Evolutionary conservation across 2,888 invertebrate genomes (phyloP), one percentile per base, ranked within the genome.

Genomic region (Microdon myrmicae): DNA sequence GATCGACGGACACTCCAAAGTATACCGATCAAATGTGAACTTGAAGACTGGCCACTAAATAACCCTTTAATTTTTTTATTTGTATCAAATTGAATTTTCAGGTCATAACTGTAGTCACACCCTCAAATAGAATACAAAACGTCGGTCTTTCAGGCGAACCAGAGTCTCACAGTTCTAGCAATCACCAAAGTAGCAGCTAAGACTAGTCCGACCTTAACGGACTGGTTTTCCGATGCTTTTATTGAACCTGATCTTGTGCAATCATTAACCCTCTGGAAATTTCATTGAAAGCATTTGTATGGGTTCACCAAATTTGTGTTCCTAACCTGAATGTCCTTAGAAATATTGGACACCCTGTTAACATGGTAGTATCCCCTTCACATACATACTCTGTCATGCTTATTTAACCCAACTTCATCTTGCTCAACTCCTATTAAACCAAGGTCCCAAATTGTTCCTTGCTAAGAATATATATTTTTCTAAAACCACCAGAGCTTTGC

Each of bases 1-100:
- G 5, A 82, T 84, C 68, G 78, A 84, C 58, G 87, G 86, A 55
- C 86, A 86, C 74, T 87, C 87, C n/a, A 86, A 84, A 83, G 87
- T 87, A 81, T 75, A 73, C 70, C 71, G 70, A 54, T 69, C 72
- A 69, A 68, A 69, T 61, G 53, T 66, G 6, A 54, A 67, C 56
- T 64, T 55, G 12, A 37, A 55, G 31, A 54, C 17, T 49, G 39
- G 7, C 23, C 14, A 10, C 29, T 20, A 20, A 31, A 4, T 12
- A 35, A 55, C 38, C 9, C 29, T 19, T 38, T 67, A 68, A 67
- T 51, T 45, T 51, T 31, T 25, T 23, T 12, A 39, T 45, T 31
- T 45, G 19, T 17, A 26, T 55, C 60, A 45, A 61, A 41, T 44
- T 35, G 23, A 44, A 51, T 25, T 60, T 51, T n/a, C 47, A 76